Evolutionary conservation across 2,888 invertebrate species (phyloP).

Genomic region (Epirrhoe tristata): DNA sequence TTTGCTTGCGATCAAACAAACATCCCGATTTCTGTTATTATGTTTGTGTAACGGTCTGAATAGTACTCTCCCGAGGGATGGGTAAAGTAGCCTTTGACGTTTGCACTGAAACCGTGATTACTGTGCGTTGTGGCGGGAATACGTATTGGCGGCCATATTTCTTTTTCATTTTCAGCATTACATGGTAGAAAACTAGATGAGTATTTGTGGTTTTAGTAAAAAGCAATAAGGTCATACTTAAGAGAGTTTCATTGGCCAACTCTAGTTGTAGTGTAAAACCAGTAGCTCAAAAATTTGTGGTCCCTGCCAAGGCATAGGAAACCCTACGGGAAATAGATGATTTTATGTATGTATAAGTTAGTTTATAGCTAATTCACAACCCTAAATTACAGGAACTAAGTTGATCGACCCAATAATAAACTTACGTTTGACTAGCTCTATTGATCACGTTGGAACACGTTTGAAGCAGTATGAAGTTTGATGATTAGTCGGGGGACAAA

Average conservation of each 20-base stretch:
- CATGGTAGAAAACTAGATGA: neutral
- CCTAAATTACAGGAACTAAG: neutral
- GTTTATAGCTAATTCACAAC: too few species aligned
- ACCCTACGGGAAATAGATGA: too few species aligned
- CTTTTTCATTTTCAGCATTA: neutral
- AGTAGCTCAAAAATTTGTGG: too few species aligned
- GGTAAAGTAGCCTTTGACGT: slow-evolving; percentile 15
- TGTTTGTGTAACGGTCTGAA: slow-evolving; percentile 30
- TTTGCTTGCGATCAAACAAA: slow-evolving; percentile 33
- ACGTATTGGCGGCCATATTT: neutral
- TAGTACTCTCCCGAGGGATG: slow-evolving; percentile 20
- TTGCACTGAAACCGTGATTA: slow-evolving; percentile 10
- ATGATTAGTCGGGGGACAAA: slow-evolving; percentile 24
- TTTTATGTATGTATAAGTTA: too few species aligned
- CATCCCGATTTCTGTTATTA: slow-evolving; percentile 28
- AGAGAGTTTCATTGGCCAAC: too few species aligned
- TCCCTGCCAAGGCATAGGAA: too few species aligned
- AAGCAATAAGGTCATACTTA: too few species aligned
- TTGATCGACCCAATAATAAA: neutral
- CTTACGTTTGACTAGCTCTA: neutral
- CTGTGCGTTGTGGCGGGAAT: slow-evolving; percentile 4
- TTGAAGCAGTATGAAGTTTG: slow-evolving; percentile 7
- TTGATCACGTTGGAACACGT: neutral
- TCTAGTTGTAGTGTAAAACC: too few species aligned
- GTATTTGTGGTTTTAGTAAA: too few species aligned